phyloP scores from a whole-genome alignment of 2,797 vertebrate genomes.

The Sorex maritimensis region DNA sequence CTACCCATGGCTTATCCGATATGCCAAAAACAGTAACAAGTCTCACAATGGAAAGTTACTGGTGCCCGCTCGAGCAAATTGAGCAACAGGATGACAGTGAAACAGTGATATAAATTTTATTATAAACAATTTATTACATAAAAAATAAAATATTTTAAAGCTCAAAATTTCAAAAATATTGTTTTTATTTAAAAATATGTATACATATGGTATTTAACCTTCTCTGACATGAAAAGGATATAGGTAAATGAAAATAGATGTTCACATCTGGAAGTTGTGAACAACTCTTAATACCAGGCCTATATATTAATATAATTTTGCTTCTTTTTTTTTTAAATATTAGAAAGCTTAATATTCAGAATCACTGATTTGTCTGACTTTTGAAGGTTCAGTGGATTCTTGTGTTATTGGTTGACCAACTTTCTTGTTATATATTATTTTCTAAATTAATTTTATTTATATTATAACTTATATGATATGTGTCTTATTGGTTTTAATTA shows the following conservation, averaged over 20 bases:
- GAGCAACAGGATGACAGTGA: no score
- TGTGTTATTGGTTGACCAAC: constrained; percentile 5
- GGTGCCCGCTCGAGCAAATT: no score
- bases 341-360: constrained; percentile 53
- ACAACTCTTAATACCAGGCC: no score
- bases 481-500: constrained; percentile 44
- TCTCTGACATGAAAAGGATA: constrained; percentile 22
- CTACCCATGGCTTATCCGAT: no score
- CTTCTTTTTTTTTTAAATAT: constrained; percentile 25
- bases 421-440: constrained; percentile 8
- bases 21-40: no score
- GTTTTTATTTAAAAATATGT: constrained; percentile 15
- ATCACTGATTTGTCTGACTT: constrained; percentile 32
- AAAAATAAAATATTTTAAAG: neutral
- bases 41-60: no score
- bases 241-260: constrained; percentile 24
- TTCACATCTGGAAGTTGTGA: neutral
- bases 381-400: constrained; percentile 28
- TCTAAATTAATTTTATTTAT: constrained; percentile 44
- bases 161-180: neutral
- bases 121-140: no score
- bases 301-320: no score
- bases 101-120: no score
- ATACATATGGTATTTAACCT: no score
- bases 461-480: constrained; percentile 15